These are phyloP conservation scores for Brachionichthys hirsutus DNA, from an alignment of 2,113 vertebrate genomes.

Conservation along the genomic window DNA sequence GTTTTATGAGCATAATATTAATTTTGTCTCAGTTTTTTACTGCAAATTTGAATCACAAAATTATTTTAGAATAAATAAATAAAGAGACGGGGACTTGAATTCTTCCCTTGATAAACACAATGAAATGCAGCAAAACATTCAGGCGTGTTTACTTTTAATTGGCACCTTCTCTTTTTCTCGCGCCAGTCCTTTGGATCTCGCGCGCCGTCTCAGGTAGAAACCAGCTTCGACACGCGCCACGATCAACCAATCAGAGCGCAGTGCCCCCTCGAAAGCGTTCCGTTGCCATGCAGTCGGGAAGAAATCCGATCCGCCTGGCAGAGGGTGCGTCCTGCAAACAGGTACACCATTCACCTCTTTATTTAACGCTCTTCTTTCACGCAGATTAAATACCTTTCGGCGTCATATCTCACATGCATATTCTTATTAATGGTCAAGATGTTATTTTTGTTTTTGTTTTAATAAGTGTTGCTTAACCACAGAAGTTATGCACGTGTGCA, in stretches of 20 bases:
- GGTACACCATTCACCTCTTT: not conserved
- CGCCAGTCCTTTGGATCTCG: conserved; percentile 53
- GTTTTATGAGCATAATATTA: no score
- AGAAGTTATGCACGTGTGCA: no score
- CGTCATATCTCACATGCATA: no score
- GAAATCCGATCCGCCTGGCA: not conserved
- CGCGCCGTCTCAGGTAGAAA: conserved; percentile 28
- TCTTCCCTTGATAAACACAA: not conserved
- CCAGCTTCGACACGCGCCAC: conserved; percentile 16
- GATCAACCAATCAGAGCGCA: conserved; percentile 53
- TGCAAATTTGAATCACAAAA: not conserved
- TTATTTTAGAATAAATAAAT: no score
- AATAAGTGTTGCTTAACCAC: no score
- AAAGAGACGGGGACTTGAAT: not conserved
- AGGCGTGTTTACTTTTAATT: not conserved
- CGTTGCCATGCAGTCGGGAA: conserved; percentile 54
- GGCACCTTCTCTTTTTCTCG: conserved; percentile 25
- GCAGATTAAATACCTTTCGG: not conserved
- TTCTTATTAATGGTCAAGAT: no score
- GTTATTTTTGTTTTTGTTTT: no score
- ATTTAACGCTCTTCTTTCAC: not conserved
- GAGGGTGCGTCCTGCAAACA: conserved; percentile 6
- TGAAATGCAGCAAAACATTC: not conserved
- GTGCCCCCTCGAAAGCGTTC: conserved; percentile 27
- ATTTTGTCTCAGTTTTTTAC: not conserved